phyloP scores from a whole-genome alignment of 2,888 invertebrate genomes.

The Caenorhabditis sp. region DNA sequence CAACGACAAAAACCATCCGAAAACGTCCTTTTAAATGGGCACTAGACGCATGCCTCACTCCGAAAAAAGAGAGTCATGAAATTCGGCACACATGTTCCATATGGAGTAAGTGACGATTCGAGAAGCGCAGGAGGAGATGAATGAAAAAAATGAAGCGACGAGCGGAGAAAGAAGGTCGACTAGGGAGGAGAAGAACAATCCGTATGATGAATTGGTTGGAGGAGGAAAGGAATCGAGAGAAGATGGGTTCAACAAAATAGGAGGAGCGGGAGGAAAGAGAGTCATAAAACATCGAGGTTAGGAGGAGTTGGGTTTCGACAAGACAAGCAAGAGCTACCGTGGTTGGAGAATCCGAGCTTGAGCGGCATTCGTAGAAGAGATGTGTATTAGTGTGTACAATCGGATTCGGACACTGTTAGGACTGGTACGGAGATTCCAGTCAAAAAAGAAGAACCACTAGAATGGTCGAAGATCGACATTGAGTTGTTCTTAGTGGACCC shows the following conservation, averaged over 20 bases:
- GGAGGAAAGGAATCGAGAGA: background rate
- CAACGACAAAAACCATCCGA: background rate
- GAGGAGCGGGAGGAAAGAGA: background rate
- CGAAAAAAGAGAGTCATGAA: slow-evolving; percentile 41
- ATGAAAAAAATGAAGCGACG: slow-evolving; percentile 33
- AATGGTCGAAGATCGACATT: too few relatives aligned
- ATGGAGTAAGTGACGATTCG: slow-evolving; percentile 4
- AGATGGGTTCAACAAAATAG: slow-evolving; percentile 34
- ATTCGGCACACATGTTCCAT: slow-evolving; percentile 40
- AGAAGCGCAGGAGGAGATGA: slow-evolving; percentile 24
- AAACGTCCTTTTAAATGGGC: slow-evolving; percentile 36
- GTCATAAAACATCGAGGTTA: slow-evolving; percentile 20
- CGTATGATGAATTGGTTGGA: slow-evolving; percentile 11
- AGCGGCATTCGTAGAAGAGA: too few relatives aligned
- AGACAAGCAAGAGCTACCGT: slow-evolving; percentile 1
- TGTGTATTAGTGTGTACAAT: background rate
- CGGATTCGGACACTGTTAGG: background rate
- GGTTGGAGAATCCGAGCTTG: background rate
- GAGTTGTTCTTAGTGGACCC: too few relatives aligned
- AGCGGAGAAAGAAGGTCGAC: slow-evolving; percentile 35
- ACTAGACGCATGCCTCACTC: background rate
- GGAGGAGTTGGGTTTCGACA: background rate
- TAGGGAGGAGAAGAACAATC: slow-evolving; percentile 5
- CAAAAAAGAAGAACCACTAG: background rate
- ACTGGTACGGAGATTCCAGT: background rate